A percentile compares a stretch with the other conserved stretches of the same genome.
Evolutionary conservation across 2,113 vertebrate species (phyloP).

Genomic region (Sturnus vulgaris): DNA sequence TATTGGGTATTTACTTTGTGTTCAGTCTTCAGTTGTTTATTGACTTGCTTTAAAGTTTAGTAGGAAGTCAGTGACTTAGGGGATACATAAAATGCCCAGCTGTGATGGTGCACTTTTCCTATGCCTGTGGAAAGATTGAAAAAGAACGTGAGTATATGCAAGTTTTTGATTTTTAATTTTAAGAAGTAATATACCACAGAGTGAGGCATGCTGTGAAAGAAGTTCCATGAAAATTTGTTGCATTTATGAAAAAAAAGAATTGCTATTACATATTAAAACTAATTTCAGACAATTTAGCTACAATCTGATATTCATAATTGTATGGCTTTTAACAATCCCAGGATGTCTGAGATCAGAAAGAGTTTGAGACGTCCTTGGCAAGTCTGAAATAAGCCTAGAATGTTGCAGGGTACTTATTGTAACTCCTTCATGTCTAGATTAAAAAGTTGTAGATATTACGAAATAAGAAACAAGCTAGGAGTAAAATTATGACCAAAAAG

Average conservation of each 20-base stretch:
- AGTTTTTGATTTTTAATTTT: background rate
- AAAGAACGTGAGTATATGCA: fast-evolving
- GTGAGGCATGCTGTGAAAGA: background rate
- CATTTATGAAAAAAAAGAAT: background rate
- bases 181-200: background rate
- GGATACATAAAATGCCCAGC: background rate
- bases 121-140: background rate
- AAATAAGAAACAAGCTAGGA: background rate
- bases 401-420: background rate
- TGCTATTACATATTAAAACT: background rate
- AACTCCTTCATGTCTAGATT: background rate
- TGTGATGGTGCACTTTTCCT: background rate
- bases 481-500: background rate
- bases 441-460: background rate
- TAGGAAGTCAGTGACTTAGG: background rate
- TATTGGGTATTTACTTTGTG: background rate
- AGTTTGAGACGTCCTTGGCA: background rate
- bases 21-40: background rate
- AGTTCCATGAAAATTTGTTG: fast-evolving
- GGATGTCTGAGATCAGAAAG: background rate
- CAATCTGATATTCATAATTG: background rate
- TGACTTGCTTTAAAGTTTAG: background rate
- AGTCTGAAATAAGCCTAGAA: background rate
- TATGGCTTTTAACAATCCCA: background rate
- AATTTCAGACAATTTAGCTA: background rate